A percentile compares a stretch with the other conserved stretches of the same genome.
phyloP scores from a whole-genome alignment of 2,888 invertebrate species.

The Villa cingulata region DNA sequence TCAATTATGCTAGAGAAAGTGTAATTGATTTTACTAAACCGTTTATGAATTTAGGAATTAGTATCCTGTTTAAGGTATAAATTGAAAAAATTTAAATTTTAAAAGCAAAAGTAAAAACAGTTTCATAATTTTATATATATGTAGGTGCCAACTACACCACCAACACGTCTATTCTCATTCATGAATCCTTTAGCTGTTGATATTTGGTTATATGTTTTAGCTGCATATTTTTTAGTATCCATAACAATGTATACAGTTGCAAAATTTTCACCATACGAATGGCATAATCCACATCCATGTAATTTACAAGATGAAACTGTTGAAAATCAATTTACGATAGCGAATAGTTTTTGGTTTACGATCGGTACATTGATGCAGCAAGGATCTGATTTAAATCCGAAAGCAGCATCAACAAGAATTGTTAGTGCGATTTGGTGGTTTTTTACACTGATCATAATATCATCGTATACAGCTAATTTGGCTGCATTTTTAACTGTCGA shows the following conservation, averaged over 20 bases:
- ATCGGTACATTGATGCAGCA: constrained; percentile 91
- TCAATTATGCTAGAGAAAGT: constrained; percentile 83
- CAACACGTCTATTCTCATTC: constrained; percentile 83
- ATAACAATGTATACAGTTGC: constrained; percentile 94
- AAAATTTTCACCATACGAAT: constrained; percentile 92
- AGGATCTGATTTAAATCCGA: constrained; percentile 83
- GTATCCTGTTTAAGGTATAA: constrained; percentile 85
- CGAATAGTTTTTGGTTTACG: constrained; percentile 92
- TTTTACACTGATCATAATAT: constrained; percentile 95
- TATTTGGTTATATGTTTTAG: constrained; percentile 91
- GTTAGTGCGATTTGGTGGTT: constrained; percentile 99
- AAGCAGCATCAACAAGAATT: constrained; percentile 86
- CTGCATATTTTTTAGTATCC: constrained; percentile 86
- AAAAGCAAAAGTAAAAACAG: no score
- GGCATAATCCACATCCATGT: constrained; percentile 72
- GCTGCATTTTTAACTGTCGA: constrained; percentile 98
- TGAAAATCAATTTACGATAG: constrained; percentile 84
- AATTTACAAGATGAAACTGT: constrained; percentile 70
- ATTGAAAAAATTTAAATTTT: neutral
- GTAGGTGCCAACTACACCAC: constrained; percentile 80
- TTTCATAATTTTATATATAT: neutral
- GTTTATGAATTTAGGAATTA: constrained; percentile 94
- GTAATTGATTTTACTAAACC: constrained; percentile 95
- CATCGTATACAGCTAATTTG: constrained; percentile 88
- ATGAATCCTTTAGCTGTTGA: constrained; percentile 91